Evolutionary conservation across 2,888 invertebrate species (phyloP).

Genomic region (Parnassius orleans): DNA sequence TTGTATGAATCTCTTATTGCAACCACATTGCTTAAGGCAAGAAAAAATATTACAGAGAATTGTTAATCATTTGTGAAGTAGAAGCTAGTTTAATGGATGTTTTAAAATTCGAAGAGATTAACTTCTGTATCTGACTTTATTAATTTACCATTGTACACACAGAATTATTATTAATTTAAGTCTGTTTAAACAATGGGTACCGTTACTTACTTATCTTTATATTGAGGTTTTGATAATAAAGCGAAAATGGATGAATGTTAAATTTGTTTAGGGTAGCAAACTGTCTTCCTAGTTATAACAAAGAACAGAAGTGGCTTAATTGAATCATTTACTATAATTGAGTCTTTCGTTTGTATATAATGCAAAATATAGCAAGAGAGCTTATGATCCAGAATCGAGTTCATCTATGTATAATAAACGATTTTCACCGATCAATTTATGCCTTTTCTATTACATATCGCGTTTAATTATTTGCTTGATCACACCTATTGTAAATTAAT

Average conservation of each 20-base stretch:
- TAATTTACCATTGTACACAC: no score
- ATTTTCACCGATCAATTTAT: not conserved
- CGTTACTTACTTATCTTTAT: not conserved
- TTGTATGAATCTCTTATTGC: no score
- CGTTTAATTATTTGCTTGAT: constrained; percentile 42
- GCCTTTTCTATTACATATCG: constrained; percentile 30
- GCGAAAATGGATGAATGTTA: not conserved
- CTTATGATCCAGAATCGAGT: constrained; percentile 6
- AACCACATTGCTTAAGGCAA: not conserved
- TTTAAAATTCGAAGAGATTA: not conserved
- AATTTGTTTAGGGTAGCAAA: not conserved
- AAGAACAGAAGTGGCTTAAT: not conserved
- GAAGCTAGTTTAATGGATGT: not conserved
- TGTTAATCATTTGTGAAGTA: constrained; percentile 1
- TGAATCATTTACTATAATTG: not conserved
- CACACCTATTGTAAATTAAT: constrained; percentile 52
- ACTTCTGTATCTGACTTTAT: no score
- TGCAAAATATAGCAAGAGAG: not conserved
- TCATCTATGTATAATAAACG: not conserved
- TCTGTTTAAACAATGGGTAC: no score
- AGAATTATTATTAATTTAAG: no score
- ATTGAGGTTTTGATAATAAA: not conserved
- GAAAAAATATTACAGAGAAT: constrained; percentile 1
- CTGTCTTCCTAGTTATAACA: constrained; percentile 9
- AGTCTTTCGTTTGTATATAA: constrained; percentile 13